Conservation (phyloP, 1,140 invertebrate genomes). For the fruit fly (Drosophila melanogaster) region DNA sequence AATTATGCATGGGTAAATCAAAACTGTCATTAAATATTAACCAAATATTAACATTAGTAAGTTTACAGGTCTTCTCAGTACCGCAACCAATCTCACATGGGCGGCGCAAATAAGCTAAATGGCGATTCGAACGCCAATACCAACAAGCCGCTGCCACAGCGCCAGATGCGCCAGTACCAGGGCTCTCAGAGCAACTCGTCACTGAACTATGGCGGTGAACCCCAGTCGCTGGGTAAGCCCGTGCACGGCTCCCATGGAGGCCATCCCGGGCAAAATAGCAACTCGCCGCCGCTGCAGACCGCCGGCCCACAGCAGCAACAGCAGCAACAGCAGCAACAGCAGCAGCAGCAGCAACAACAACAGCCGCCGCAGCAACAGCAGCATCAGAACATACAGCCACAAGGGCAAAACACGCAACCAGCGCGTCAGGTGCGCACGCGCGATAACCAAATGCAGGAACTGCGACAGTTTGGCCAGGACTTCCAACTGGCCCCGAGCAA, state of each 20-base stretch:
- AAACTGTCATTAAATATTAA: background rate
- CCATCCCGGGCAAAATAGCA: slow-evolving; percentile 65
- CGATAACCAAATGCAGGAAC: slow-evolving; percentile 77
- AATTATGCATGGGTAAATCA: slow-evolving; percentile 73
- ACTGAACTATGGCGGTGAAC: slow-evolving; percentile 68
- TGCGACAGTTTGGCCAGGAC: slow-evolving; percentile 79
- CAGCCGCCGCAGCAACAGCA: slow-evolving; percentile 42
- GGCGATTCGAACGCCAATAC: slow-evolving; percentile 64
- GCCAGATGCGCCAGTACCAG: slow-evolving; percentile 74
- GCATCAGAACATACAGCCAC: slow-evolving; percentile 44
- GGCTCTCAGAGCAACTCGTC: slow-evolving; percentile 74
- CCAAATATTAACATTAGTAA: background rate
- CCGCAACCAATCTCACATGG: slow-evolving; percentile 66
- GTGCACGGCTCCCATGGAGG: slow-evolving; percentile 64
- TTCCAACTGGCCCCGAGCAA: slow-evolving; percentile 68
- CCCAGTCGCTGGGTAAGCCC: slow-evolving; percentile 62
- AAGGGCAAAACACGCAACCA: slow-evolving; percentile 60
- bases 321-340: slow-evolving; percentile 40
- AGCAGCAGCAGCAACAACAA: slow-evolving; percentile 36
- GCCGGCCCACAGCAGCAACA: slow-evolving; percentile 49
- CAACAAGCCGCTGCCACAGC: slow-evolving; percentile 72
- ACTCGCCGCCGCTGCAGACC: slow-evolving; percentile 72
- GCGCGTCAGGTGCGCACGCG: slow-evolving; percentile 73
- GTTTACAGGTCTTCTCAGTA: slow-evolving; percentile 53
- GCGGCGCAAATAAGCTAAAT: slow-evolving; percentile 72